A percentile compares a stretch with the other conserved stretches of the same genome.
Evolutionary conservation across 2,113 vertebrate genomes (phyloP).

Genomic region (Pseudolaguvia tuberculata): DNA sequence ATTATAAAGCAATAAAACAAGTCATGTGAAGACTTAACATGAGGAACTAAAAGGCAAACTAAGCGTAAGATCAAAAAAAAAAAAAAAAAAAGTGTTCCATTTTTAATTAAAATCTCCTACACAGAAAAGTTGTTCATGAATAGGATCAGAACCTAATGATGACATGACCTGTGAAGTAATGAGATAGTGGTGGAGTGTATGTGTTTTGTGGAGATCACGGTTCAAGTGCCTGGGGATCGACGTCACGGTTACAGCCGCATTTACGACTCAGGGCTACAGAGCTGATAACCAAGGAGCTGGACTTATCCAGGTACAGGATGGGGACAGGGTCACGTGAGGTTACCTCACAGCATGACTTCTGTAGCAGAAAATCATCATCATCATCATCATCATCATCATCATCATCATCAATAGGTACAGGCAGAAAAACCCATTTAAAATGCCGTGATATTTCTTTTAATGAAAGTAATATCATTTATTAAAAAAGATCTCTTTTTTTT

Average conservation of each 20-base stretch:
- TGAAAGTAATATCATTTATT: no score
- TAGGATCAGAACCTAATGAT: not conserved
- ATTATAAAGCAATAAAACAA: not conserved
- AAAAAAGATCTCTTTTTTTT: no score
- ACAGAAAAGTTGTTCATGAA: not conserved
- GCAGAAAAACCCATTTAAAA: not conserved
- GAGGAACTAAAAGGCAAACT: not conserved
- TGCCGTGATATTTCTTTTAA: no score
- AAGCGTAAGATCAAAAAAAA: not conserved
- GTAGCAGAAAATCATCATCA: not conserved
- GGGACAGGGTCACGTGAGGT: constrained; percentile 47
- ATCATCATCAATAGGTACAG: not conserved
- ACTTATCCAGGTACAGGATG: constrained; percentile 63
- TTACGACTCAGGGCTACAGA: constrained; percentile 52
- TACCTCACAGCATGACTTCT: constrained; percentile 59
- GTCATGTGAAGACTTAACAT: not conserved
- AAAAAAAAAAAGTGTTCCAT: not conserved
- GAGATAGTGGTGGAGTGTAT: constrained; percentile 5
- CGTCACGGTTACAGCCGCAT: constrained; percentile 56
- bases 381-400: not conserved
- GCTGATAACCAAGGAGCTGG: constrained; percentile 53
- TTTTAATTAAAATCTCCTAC: not conserved
- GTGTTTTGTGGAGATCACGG: constrained; percentile 40
- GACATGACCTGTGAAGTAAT: not conserved
- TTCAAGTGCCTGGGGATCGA: constrained; percentile 21